Evolutionary conservation across 1,140 invertebrate genomes (phyloP), one percentile per base, ranked within the genome.

Genomic region (Eufriesea mexicana): DNA sequence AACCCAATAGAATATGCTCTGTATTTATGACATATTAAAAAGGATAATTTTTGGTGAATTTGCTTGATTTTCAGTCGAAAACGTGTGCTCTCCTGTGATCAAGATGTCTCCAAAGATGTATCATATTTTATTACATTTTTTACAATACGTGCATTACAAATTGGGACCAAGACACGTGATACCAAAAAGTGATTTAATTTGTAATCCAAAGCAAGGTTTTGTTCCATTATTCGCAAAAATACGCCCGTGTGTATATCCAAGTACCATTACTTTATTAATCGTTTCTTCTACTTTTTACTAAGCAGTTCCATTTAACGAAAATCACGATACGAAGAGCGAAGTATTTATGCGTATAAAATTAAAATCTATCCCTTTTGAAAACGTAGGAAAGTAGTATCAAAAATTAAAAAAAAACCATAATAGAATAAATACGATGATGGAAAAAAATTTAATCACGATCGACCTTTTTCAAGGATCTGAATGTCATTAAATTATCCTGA

Each of bases 61-160:
- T 59, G 4, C 51, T 23, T 57, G 73, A 55, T 25, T 79, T 89
- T 16, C 83, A 92, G 91, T 92, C 91, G 14, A 92, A 90, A 78
- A 91, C 89, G 1, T 92, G 91, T 70, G 85, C 12, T 49, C 71
- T 92, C 61, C 84, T 92, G 73, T 92, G 85, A 92, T 88, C 74
- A 28, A 84, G 28, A 61, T 84, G 35, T 84, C 35, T 66, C 68
- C 59, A 47, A 81, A 55, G 35, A 70, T 51, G 71, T 59, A 84
- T 75, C 79, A 85, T 73, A 84, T 64, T 87, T 83, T 45, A 80
- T 89, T 85, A 81, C 71, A 87, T 83, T 87, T 62, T 86, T 84
- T 87, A 84, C 47, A 57, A 71, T n/a, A 61, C 14, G n/a, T 42
- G 64, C 51, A 47, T 14, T 51, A 62, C 16, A 73, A 73, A 59